Base-by-base conservation (phyloP, 2,113 vertebrate genomes). In the Zosterops borbonicus region DNA sequence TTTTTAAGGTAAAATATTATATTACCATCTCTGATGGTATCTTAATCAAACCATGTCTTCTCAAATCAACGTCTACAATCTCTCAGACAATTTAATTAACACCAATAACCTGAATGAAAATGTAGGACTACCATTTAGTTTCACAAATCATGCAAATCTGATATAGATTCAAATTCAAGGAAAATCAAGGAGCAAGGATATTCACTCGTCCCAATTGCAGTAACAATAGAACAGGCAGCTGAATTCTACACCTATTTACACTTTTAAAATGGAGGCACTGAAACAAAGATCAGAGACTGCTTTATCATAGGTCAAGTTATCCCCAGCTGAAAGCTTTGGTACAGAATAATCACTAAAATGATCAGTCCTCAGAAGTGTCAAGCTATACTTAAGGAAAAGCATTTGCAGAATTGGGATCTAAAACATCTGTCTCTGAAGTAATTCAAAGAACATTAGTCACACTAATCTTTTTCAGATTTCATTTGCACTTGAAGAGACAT, bases 401-500 rank as follows among this genome's bases (percentile, higher is more conserved):
- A 44, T 79, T 83, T 93, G 58, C 49, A 80, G 67, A 31, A 39
- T 50, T 7, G 0, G 27, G 52, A 71, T 80, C 86, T 90, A 64
- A 94, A 93, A 79, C 83, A 79, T 79, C 70, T 90, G 65, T 71
- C 29, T 93, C 79, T 85, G 58, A 85, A 88, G 56, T 39, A 87
- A 82, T 62, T 93, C 70, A 64, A 85, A 52, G 75, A 93, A 90
- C 62, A 73, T 93, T 93, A 92, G 33, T 92, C 89, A 94, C 78
- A 75, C 33, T 76, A 85, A 75, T 85, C 53, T 87, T 79, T 88
- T 92, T 50, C 86, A 75, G 35, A 87, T 76, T 95, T 92, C 75
- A 79, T 96, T 95, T 93, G 78, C 86, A 88, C 79, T 90, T 93
- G 70, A 91, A 92, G 85, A 79, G 79, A 52, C 55, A 41, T 55